Evolutionary conservation across 2,113 vertebrate species (phyloP).

Genomic region (Proteles cristata): DNA sequence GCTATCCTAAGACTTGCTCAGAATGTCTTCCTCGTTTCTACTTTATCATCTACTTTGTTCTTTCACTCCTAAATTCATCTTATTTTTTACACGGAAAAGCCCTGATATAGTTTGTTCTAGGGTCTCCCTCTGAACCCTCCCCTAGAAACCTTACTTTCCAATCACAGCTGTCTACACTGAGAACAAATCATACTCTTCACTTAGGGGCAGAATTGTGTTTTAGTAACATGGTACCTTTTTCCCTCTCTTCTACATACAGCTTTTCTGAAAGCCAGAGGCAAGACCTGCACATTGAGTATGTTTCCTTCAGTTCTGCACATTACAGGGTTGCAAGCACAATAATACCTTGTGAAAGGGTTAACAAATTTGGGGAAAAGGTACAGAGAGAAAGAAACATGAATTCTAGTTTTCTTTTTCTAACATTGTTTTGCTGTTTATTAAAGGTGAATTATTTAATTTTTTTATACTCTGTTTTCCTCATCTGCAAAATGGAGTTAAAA

Average conservation of each 20-base stretch:
- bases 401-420: not conserved
- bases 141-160: not conserved
- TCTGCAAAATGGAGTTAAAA: conserved; percentile 5
- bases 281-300: not conserved
- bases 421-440: not conserved
- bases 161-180: not conserved
- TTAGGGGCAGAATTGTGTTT: not conserved
- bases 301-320: not conserved
- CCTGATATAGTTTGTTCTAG: not conserved
- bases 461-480: not conserved
- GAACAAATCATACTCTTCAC: not conserved
- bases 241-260: not conserved
- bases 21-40: not conserved
- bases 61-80: not conserved
- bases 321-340: not conserved
- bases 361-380: not conserved
- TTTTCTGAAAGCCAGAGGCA: not conserved
- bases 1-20: not conserved
- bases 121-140: not conserved
- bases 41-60: not conserved
- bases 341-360: not conserved
- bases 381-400: not conserved
- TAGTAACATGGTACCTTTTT: not conserved
- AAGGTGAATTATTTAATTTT: not conserved
- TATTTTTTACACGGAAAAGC: not conserved